phyloP scores from a whole-genome alignment of 2,797 vertebrate species.

The Synanceia verrucosa region DNA sequence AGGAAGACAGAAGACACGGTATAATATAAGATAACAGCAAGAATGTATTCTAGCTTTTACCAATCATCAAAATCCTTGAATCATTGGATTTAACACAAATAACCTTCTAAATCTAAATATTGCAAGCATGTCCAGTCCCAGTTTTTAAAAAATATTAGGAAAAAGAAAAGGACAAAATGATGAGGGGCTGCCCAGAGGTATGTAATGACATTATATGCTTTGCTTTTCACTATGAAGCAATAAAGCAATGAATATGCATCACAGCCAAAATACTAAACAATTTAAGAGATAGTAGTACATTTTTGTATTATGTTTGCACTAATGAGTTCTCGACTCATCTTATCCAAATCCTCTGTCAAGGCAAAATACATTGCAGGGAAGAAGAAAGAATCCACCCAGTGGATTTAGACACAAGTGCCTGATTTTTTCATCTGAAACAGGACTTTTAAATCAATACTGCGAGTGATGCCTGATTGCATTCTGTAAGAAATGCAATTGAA shows the following conservation, averaged over 20 bases:
- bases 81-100: background rate
- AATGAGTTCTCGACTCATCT: conserved; percentile 2
- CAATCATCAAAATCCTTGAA: background rate
- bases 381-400: conserved; percentile 30
- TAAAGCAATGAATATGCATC: background rate
- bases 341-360: conserved; percentile 4
- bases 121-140: background rate
- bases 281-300: conserved; percentile 5
- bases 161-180: background rate
- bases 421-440: conserved; percentile 59
- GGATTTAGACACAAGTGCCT: conserved; percentile 49
- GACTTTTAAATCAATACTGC: conserved; percentile 76
- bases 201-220: background rate
- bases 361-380: conserved; percentile 11
- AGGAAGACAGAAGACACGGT: too few species aligned
- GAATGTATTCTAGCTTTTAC: background rate
- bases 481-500: conserved; percentile 79
- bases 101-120: background rate
- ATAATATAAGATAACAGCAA: background rate
- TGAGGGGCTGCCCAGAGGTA: background rate
- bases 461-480: conserved; percentile 79
- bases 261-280: background rate
- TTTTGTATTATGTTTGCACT: conserved; percentile 9
- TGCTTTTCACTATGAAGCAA: background rate
- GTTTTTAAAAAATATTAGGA: background rate